Evolutionary conservation across 2,888 invertebrate species (phyloP), one percentile per base, ranked within the genome.

Genomic region (Exephanes ischioxanthus): DNA sequence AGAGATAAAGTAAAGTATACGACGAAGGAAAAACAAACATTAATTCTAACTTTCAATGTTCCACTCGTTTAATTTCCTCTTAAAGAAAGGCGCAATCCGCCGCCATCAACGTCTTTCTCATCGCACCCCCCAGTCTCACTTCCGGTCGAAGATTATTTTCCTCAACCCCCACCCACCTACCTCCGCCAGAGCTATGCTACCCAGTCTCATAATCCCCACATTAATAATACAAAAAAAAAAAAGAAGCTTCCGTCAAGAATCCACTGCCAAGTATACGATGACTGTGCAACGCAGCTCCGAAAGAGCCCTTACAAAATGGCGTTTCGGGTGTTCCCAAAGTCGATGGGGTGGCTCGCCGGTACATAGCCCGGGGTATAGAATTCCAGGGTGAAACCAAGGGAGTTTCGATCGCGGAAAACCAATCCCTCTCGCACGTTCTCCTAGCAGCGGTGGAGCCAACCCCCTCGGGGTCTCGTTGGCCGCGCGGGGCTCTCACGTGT

Each of bases 281-380:
- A 85, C 78, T 78, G 75, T 79, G 58, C 68, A 53, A 70, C 45
- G 82, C 71, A 16, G 41, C 30, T 55, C 45, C 48, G 33, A 79
- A 77, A 82, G 85, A 86, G 72, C 79, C 84, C 86, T 72, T 89
- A 91, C 93, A 93, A 93, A 93, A 93, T 93, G 93, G 93, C 92
- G 93, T 88, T 87, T 87, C 82, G 86, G 87, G 86, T 82, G 83
- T 82, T 77, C 41, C 75, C 80, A 78, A 79, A 83, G 82, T 84
- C 80, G 86, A 84, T 66, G 86, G 80, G 68, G 77, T 78, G 79
- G 58, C 45, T 48, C 63, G 66, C 16, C 45, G 22, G n/a, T 58
- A 63, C 45, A 55, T 55, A 26, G 70, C 53, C 48, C 48, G 45
- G 7, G 22, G 66, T 76, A 66, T 76, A 76, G 76, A 77, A 77